These are phyloP conservation scores for Margaritifera margaritifera DNA, from an alignment of 2,888 invertebrate species.

Conservation along the genomic window DNA sequence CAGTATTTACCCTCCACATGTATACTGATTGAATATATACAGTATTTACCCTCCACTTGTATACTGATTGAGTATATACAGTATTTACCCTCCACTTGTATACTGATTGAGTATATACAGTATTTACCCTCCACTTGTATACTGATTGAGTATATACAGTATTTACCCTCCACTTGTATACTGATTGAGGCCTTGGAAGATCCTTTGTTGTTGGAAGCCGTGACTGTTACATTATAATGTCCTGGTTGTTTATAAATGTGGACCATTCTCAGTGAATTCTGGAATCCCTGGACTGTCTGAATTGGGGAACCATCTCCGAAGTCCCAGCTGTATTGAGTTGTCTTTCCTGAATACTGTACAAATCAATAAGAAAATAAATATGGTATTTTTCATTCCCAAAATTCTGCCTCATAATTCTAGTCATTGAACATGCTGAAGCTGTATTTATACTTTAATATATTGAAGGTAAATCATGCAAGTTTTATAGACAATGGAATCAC, in stretches of 20 bases:
- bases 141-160: slow-evolving; percentile 3
- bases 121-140: slow-evolving; percentile 47
- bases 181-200: slow-evolving; percentile 21
- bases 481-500: too few relatives aligned
- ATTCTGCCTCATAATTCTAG: too few relatives aligned
- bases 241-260: slow-evolving; percentile 47
- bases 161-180: slow-evolving; percentile 47
- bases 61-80: too few relatives aligned
- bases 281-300: slow-evolving; percentile 28
- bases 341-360: slow-evolving; percentile 41
- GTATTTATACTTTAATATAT: too few relatives aligned
- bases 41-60: too few relatives aligned
- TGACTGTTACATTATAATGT: slow-evolving; percentile 46
- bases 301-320: slow-evolving; percentile 41
- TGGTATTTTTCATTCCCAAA: too few relatives aligned
- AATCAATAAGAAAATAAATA: too few relatives aligned
- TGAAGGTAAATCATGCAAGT: too few relatives aligned
- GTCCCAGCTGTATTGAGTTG: slow-evolving; percentile 54
- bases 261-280: slow-evolving; percentile 30
- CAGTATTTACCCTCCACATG: too few relatives aligned
- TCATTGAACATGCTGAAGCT: too few relatives aligned
- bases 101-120: not conserved
- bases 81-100: too few relatives aligned
- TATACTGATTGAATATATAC: too few relatives aligned
- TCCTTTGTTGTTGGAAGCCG: slow-evolving; percentile 52